Base-by-base conservation (phyloP, 2,888 invertebrate species). In the Polydrusus cervinus region DNA sequence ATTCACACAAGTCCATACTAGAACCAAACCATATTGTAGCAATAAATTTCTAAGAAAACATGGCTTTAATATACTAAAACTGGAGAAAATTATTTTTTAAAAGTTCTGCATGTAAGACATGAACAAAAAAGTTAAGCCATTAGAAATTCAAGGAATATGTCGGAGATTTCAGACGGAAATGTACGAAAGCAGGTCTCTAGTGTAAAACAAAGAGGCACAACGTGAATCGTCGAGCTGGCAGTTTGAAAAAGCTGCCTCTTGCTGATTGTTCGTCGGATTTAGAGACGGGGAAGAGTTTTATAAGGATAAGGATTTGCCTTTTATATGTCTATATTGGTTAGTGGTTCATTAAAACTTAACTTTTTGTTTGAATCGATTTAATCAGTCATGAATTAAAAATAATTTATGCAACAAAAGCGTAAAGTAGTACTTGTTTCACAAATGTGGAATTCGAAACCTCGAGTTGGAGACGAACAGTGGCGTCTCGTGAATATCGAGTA, bases 151-250 rank as follows among this genome's bases (percentile, higher is more conserved):
- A 49, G 49, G 65, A 49, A 49, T 49, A 65, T 65, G 65, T 65
- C 34, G 34, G 49, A 60, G 40, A 65, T 65, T 65, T 65, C 49
- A 34, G 34, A 65, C 45, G 49, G 14, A 34, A 65, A 65, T 65
- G 65, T 65, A 65, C 47, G 49, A 65, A 65, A 65, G 65, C 49
- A 34, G 38, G 65, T 65, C 65, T 65, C 65, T 34, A 65, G 65
- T 49, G 65, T 65, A 65, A 65, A 65, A 65, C 65, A 65, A 65
- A 65, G 47, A 65, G 65, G 34, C 34, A 65, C 34, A 34, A 65
- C 49, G 14, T 65, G 34, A 49, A 65, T 49, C 34, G 49, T n/a
- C 47, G 13, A 65, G 65, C 25, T 65, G 51, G 65, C 65, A 65
- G 34, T 65, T 65, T 65, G 30, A 34, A 47, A 65, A 65, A 65